A percentile compares a stretch with the other conserved stretches of the same genome.
phyloP scores from a whole-genome alignment of 2,888 invertebrate species.

The Lordiphosa fenestrarum region DNA sequence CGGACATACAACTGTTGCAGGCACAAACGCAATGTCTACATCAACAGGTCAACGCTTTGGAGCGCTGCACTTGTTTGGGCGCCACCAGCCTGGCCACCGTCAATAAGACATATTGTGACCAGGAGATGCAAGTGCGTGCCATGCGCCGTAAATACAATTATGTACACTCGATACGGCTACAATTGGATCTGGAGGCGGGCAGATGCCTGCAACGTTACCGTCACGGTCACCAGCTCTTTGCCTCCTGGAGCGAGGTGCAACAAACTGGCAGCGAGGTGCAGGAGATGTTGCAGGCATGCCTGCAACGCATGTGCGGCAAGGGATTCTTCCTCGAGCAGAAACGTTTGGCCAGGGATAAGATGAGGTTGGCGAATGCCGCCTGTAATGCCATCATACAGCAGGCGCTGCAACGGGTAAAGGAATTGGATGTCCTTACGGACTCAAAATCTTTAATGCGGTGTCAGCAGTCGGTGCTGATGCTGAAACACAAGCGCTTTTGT shows the following conservation, averaged over 20 bases:
- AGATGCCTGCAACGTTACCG: slow-evolving; percentile 3
- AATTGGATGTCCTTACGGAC: not conserved
- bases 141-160: not conserved
- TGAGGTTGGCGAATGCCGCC: not conserved
- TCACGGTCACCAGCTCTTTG: not conserved
- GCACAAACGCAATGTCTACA: not conserved
- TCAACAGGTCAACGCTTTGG: not conserved
- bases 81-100: not conserved
- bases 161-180: not conserved
- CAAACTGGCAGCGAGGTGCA: not conserved
- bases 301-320: not conserved
- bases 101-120: not conserved
- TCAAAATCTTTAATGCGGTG: too few relatives aligned
- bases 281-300: not conserved
- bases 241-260: slow-evolving; percentile 1
- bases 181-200: not conserved
- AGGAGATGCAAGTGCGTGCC: not conserved
- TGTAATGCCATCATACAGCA: not conserved
- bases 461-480: too few relatives aligned
- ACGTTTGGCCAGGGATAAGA: not conserved
- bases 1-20: not conserved
- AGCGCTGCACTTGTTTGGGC: not conserved
- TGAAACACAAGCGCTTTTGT: too few relatives aligned
- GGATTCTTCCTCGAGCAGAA: not conserved
- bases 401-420: not conserved